Percentiles rank a stretch among this genome's conserved stretches.
Conservation (phyloP, 1,140 invertebrate genomes). For the Dreissena polymorpha region DNA sequence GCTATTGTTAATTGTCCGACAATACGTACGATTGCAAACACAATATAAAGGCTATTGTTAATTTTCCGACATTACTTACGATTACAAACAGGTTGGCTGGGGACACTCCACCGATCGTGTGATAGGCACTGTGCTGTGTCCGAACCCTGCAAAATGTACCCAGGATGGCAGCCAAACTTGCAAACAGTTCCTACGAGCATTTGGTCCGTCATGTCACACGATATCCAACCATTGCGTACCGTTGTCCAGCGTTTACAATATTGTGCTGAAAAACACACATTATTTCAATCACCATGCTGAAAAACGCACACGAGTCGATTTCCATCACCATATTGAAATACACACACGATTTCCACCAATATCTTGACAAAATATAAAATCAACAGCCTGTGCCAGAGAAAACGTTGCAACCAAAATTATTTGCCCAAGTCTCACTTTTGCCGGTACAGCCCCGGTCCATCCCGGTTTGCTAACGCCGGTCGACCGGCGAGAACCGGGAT, state of each 20-base stretch:
- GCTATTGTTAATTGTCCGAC: too few relatives aligned
- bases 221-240: slow-evolving; percentile 15
- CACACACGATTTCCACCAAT: background rate
- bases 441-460: too few relatives aligned
- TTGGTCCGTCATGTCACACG: slow-evolving; percentile 3
- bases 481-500: too few relatives aligned
- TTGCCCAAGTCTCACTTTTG: too few relatives aligned
- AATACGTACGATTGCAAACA: background rate
- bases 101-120: background rate
- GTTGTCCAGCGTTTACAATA: background rate
- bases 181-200: slow-evolving; percentile 24
- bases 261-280: slow-evolving; percentile 1
- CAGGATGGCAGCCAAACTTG: slow-evolving; percentile 29
- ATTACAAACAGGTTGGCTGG: slow-evolving; percentile 12
- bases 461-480: too few relatives aligned
- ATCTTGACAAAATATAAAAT: background rate
- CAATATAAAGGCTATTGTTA: background rate
- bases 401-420: background rate
- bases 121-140: background rate
- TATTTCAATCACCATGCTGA: background rate
- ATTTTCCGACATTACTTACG: slow-evolving; percentile 12
- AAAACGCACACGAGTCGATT: background rate
- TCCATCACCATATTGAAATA: background rate
- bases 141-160: slow-evolving; percentile 3
- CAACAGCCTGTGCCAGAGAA: background rate